These are phyloP conservation scores for Porites rus DNA, from an alignment of 92 coral and sea anemone genomes.

Conservation along the genomic window DNA sequence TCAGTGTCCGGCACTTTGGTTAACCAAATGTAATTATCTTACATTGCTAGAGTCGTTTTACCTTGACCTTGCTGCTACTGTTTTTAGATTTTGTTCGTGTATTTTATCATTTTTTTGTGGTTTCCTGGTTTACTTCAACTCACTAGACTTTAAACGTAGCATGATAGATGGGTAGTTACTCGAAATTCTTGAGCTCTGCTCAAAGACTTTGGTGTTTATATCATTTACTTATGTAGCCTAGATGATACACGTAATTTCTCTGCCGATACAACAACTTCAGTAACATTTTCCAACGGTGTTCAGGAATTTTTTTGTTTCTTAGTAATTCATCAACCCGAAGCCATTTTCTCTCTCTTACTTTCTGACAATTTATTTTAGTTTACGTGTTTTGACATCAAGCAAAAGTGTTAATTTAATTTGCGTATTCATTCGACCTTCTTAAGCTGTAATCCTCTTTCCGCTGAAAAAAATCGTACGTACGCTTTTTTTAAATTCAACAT, in stretches of 20 bases:
- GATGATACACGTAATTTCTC: not conserved
- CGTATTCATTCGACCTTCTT: not conserved
- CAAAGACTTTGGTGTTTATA: not conserved
- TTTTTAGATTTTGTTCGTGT: not conserved
- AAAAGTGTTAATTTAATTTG: conserved; percentile 12
- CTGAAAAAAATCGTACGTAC: too few relatives aligned
- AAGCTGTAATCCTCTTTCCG: conserved; percentile 11
- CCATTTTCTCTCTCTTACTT: not conserved
- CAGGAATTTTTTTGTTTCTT: not conserved
- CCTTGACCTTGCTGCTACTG: not conserved
- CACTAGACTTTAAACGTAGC: not conserved
- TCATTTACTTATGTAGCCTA: not conserved
- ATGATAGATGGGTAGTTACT: not conserved
- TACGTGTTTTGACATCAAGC: not conserved
- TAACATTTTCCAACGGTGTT: not conserved
- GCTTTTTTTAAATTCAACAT: not conserved
- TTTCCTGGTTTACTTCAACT: not conserved
- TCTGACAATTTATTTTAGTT: not conserved
- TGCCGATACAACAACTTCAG: not conserved
- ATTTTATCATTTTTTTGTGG: not conserved
- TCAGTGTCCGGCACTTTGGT: too few relatives aligned
- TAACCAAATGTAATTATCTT: not conserved
- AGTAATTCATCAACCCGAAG: not conserved
- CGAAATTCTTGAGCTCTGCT: not conserved
- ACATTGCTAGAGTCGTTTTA: not conserved